Base-by-base conservation (phyloP, 2,797 vertebrate genomes). In the Sebastes alutus region DNA sequence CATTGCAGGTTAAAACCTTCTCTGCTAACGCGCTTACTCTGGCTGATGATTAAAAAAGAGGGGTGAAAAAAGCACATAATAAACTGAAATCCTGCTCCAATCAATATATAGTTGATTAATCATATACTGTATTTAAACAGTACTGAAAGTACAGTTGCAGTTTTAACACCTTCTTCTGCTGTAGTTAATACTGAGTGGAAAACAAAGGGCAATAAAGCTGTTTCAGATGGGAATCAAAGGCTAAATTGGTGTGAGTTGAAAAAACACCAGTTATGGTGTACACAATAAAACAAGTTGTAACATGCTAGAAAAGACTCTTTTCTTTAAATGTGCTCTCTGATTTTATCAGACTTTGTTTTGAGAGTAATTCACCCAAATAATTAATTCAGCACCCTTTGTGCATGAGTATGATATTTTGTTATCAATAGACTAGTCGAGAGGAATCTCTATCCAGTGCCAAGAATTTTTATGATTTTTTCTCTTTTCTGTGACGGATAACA, bases 1-100 rank as follows among this genome's bases (percentile, higher is more conserved):
- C 62, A 71, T 52, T 29, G 58, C 65, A 83, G 78, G 74, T 83
- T 75, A 49, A 74, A 89, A 71, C 61, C 79, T 66, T 60, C 61
- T 33, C n/a, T 20, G 22, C 27, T 55, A 42, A 59, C 7, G 13
- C 49, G 18, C 29, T 38, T 29, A 56, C 11, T 59, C 64, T 27
- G 3, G 27, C 14, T 71, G 32, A 81, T 73, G 60, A 72, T 86
- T 65, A 27, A 74, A 86, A 79, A 52, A 23, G 0, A 30, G 2
- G 6, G 38, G 38, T 42, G 38, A 42, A 42, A 42, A 42, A 42
- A 80, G 38, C 63, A 22, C 27, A 68, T 78, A 35, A 77, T 42
- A 27, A 78, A 67, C 14, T 63, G 23, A 68, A 75, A 30, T 27
- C 73, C 58, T 68, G 77, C 59, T 72, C 22, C 55, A 38, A 65